Evolutionary conservation across 2,797 vertebrate species (phyloP).

Genomic region (Syngnathus acus): DNA sequence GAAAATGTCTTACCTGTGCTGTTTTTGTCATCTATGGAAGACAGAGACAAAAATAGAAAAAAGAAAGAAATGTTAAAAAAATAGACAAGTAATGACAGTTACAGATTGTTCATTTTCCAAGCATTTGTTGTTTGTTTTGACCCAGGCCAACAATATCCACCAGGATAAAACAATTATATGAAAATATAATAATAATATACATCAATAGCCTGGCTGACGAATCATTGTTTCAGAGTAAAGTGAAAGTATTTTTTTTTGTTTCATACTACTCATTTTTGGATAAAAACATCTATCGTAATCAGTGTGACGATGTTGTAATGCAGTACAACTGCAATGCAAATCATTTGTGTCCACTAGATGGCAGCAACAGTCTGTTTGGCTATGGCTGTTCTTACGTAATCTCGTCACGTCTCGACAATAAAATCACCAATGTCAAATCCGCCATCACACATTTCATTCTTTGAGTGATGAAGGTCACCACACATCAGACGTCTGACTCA

Average conservation of each 20-base stretch:
- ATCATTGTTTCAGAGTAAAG: too few relatives aligned
- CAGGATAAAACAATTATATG: too few relatives aligned
- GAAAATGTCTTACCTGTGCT: conserved; percentile 63
- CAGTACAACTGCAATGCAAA: background rate
- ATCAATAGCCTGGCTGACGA: too few relatives aligned
- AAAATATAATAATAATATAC: too few relatives aligned
- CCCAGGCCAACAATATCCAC: too few relatives aligned
- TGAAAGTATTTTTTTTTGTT: too few relatives aligned
- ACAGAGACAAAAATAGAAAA: conserved; percentile 16
- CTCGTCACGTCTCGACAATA: background rate
- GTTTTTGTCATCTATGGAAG: conserved; percentile 66
- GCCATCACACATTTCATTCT: background rate
- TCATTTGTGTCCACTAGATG: conserved; percentile 38
- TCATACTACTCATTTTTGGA: too few relatives aligned
- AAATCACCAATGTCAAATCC: background rate
- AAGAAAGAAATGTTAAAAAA: conserved; percentile 4
- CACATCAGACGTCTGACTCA: background rate
- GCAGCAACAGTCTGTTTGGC: conserved; percentile 14
- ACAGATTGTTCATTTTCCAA: background rate
- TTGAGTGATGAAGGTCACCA: background rate
- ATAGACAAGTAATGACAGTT: background rate
- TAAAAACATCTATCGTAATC: too few relatives aligned
- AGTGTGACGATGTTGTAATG: too few relatives aligned
- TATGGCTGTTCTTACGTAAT: background rate
- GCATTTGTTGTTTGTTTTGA: too few relatives aligned